These are phyloP conservation scores for Gopherus evgoodei DNA, from an alignment of 2,113 vertebrate genomes.

Conservation along the genomic window DNA sequence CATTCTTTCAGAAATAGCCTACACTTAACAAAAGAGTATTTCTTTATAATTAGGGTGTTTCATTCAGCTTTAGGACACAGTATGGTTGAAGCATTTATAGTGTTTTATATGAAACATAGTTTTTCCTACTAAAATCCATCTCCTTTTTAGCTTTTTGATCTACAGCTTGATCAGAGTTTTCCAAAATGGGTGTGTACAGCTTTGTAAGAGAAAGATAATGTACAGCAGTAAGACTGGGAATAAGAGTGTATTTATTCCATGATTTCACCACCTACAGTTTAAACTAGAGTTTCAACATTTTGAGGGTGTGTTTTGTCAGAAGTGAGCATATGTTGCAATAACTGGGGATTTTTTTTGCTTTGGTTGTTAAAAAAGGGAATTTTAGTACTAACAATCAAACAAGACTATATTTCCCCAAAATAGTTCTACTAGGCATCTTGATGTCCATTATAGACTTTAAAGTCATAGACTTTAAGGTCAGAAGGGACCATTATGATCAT, in stretches of 20 bases:
- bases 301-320: background rate
- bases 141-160: background rate
- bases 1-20: slow-evolving; percentile 59
- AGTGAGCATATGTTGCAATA: background rate
- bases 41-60: slow-evolving; percentile 64
- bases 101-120: slow-evolving; percentile 30
- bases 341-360: background rate
- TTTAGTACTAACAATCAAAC: background rate
- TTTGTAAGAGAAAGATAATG: background rate
- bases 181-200: background rate
- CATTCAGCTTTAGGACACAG: slow-evolving; percentile 32
- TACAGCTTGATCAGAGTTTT: background rate
- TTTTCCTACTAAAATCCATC: background rate
- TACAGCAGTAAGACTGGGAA: background rate
- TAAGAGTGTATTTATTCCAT: background rate
- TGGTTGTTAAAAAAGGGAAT: background rate
- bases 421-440: background rate
- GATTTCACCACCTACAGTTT: background rate
- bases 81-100: background rate
- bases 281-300: background rate
- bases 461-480: too few relatives aligned
- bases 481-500: too few relatives aligned
- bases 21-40: slow-evolving; percentile 59
- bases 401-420: background rate
- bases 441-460: background rate